A percentile compares a stretch with the other conserved stretches of the same genome.
phyloP scores from a whole-genome alignment of 2,797 vertebrate species.

The Lutjanus argentimaculatus region DNA sequence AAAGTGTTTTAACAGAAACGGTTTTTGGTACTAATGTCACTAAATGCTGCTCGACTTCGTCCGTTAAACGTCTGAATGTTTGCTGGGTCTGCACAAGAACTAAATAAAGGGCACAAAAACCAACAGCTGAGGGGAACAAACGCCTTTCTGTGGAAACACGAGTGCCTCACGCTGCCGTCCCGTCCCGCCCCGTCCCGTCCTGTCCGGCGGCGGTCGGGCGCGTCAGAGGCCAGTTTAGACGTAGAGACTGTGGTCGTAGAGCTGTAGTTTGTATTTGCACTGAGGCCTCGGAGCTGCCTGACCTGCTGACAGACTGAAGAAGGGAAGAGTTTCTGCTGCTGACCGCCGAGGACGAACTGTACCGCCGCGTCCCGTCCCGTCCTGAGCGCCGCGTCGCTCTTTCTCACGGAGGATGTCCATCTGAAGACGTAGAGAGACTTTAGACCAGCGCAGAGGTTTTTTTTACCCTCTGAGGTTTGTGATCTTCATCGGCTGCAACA shows the following conservation, averaged over 20 bases:
- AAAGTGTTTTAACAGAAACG: not conserved
- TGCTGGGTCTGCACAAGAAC: constrained; percentile 51
- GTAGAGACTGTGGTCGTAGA: constrained; percentile 43
- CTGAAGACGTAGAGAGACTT: constrained; percentile 16
- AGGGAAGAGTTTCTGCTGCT: constrained; percentile 30
- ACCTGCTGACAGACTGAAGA: constrained; percentile 19
- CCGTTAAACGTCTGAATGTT: constrained; percentile 40
- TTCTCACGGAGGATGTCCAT: not conserved
- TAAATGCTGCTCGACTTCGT: constrained; percentile 4
- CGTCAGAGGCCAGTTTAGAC: constrained; percentile 28
- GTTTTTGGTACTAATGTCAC: not conserved
- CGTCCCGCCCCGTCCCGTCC: not conserved
- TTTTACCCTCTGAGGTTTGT: not conserved
- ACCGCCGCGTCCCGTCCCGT: constrained; percentile 15
- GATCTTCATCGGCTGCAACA: constrained; percentile 15
- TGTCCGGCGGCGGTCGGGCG: not conserved
- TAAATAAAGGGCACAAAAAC: constrained; percentile 11
- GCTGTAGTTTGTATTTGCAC: constrained; percentile 63
- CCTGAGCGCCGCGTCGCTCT: not conserved
- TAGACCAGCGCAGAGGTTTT: not conserved
- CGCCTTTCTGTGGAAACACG: constrained; percentile 11
- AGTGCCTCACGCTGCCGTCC: constrained; percentile 12
- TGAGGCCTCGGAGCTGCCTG: constrained; percentile 53
- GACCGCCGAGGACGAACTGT: constrained; percentile 19
- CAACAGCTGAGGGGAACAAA: not conserved